These are phyloP conservation scores for Monodelphis domestica DNA, from an alignment of 2,797 vertebrate genomes.

Conservation along the genomic window DNA sequence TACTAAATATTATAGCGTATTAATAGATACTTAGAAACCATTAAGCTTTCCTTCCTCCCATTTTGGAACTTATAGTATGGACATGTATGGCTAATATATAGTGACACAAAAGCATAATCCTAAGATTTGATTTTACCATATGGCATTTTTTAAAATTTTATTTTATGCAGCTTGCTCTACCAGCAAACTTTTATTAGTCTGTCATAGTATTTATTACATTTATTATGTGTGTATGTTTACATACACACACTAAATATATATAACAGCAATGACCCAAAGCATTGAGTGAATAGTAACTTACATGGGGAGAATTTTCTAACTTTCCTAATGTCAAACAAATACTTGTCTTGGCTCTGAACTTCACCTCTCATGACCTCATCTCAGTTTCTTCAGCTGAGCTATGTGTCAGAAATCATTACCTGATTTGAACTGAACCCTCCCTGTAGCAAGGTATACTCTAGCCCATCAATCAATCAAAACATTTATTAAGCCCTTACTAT, in stretches of 20 bases:
- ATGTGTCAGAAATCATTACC: neutral
- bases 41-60: slow-evolving; percentile 65
- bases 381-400: neutral
- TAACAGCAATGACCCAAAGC: neutral
- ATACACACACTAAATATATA: too few species aligned
- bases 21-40: slow-evolving; percentile 61
- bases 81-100: slow-evolving; percentile 49
- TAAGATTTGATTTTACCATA: slow-evolving; percentile 56
- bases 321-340: neutral
- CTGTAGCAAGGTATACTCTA: neutral
- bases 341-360: neutral
- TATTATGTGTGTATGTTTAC: too few species aligned
- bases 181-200: slow-evolving; percentile 71
- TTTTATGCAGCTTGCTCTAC: slow-evolving; percentile 54
- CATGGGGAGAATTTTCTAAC: neutral
- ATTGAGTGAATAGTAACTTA: neutral
- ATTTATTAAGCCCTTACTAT: neutral
- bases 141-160: slow-evolving; percentile 74
- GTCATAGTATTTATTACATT: neutral
- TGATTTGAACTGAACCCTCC: neutral
- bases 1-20: slow-evolving; percentile 71
- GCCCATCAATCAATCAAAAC: neutral
- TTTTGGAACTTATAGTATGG: slow-evolving; percentile 58
- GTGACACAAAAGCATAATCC: slow-evolving; percentile 66
- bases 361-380: neutral